Conservation (phyloP, 2,888 invertebrate species). For the Eretmocerus hayati region DNA sequence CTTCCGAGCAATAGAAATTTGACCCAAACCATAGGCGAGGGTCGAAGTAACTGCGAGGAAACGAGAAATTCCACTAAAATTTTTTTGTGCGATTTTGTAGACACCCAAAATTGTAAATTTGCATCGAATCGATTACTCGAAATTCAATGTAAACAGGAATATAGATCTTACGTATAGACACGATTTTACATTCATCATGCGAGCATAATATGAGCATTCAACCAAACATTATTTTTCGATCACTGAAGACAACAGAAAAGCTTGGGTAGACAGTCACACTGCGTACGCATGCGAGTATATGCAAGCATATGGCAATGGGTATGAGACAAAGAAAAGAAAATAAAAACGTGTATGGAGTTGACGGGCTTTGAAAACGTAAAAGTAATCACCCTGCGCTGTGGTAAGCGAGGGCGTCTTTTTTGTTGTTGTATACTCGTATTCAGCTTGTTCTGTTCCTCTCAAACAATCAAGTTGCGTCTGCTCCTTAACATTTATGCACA, state of each 20-base stretch:
- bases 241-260: background rate
- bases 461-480: background rate
- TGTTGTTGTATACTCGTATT: background rate
- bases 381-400: constrained; percentile 15
- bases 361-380: constrained; percentile 21
- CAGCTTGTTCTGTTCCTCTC: background rate
- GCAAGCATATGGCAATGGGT: background rate
- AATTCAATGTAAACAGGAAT: too few species aligned
- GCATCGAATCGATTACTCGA: too few species aligned
- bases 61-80: too few species aligned
- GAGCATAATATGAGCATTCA: background rate
- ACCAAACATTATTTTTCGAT: background rate
- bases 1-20: too few species aligned
- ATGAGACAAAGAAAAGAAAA: constrained; percentile 8
- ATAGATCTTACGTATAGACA: too few species aligned
- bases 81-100: too few species aligned
- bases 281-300: constrained; percentile 4
- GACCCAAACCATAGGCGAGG: too few species aligned
- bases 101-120: too few species aligned
- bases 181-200: too few species aligned
- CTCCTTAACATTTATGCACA: too few species aligned
- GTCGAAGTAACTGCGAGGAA: too few species aligned
- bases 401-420: background rate
- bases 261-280: constrained; percentile 2
- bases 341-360: constrained; percentile 12